phyloP scores from a whole-genome alignment of 2,797 vertebrate genomes.

The Scolopax rusticola region DNA sequence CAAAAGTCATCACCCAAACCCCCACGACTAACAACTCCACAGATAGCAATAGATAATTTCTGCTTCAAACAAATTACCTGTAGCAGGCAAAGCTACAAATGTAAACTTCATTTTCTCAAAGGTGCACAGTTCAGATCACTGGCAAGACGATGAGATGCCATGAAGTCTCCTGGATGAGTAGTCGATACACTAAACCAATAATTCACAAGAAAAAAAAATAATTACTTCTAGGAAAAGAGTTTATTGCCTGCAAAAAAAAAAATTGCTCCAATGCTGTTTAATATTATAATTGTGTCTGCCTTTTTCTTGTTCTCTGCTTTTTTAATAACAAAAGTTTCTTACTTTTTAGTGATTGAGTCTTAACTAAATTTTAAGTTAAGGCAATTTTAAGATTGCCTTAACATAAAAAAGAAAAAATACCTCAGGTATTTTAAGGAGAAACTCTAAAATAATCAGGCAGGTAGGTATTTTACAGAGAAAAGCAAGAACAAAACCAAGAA shows the following conservation, averaged over 20 bases:
- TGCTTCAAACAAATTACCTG: not conserved
- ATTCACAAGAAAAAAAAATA: not conserved
- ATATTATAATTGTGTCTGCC: not conserved
- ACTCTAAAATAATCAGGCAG: not conserved
- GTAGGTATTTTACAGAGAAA: not conserved
- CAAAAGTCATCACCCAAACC: not conserved
- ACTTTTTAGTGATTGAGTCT: not conserved
- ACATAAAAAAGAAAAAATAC: not conserved
- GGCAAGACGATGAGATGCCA: not conserved
- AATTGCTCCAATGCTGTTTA: not conserved
- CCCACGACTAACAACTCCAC: not conserved
- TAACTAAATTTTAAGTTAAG: not conserved
- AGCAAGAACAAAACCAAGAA: not conserved
- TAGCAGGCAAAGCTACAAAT: not conserved
- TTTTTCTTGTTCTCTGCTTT: not conserved
- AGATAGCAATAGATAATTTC: not conserved
- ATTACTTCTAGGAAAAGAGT: not conserved
- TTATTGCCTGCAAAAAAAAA: not conserved
- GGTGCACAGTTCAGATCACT: not conserved
- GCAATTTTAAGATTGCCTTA: too few species aligned
- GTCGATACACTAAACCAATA: not conserved
- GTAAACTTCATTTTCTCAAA: not conserved
- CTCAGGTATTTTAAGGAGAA: not conserved
- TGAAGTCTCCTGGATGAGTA: not conserved
- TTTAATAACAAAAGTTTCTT: rapidly evolving